These are phyloP conservation scores for Stenoptilia bipunctidactyla DNA, from an alignment of 2,888 invertebrate species.

Conservation along the genomic window DNA sequence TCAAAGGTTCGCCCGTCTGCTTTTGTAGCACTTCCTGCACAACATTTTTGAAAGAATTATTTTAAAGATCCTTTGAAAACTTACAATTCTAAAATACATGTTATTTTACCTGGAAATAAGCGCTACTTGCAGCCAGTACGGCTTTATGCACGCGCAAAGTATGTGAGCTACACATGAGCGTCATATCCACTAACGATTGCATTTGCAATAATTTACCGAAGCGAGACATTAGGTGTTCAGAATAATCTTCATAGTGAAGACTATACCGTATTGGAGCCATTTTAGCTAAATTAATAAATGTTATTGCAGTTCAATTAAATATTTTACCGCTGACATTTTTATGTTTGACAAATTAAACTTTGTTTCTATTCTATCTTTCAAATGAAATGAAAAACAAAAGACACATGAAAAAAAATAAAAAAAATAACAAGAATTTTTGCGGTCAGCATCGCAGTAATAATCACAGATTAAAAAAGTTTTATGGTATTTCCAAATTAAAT, in stretches of 20 bases:
- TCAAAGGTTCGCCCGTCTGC: constrained; percentile 67
- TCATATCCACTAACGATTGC: constrained; percentile 81
- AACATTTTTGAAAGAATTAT: too few species aligned
- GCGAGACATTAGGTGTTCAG: constrained; percentile 75
- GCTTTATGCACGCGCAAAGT: constrained; percentile 81
- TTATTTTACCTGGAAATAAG: constrained; percentile 77
- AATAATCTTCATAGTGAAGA: constrained; percentile 79
- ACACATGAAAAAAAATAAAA: too few species aligned
- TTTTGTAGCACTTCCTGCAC: constrained; percentile 72
- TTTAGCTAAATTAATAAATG: too few species aligned
- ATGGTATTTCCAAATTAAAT: constrained; percentile 57
- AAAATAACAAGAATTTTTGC: too few species aligned
- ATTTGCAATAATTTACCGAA: constrained; percentile 79
- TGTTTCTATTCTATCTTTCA: too few species aligned
- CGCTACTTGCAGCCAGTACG: constrained; percentile 79
- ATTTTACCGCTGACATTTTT: too few species aligned
- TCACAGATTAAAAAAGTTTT: constrained; percentile 24
- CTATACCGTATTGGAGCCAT: constrained; percentile 72
- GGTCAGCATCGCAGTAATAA: too few species aligned
- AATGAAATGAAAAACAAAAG: too few species aligned
- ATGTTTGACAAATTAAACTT: too few species aligned
- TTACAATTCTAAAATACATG: constrained; percentile 1
- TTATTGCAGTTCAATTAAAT: too few species aligned
- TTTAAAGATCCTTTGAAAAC: not conserved
- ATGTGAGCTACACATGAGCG: constrained; percentile 80